Percentiles rank a stretch among this genome's conserved stretches.
These are phyloP conservation scores for Malaclemys terrapin DNA, from an alignment of 2,113 vertebrate species.

Conservation along the genomic window DNA sequence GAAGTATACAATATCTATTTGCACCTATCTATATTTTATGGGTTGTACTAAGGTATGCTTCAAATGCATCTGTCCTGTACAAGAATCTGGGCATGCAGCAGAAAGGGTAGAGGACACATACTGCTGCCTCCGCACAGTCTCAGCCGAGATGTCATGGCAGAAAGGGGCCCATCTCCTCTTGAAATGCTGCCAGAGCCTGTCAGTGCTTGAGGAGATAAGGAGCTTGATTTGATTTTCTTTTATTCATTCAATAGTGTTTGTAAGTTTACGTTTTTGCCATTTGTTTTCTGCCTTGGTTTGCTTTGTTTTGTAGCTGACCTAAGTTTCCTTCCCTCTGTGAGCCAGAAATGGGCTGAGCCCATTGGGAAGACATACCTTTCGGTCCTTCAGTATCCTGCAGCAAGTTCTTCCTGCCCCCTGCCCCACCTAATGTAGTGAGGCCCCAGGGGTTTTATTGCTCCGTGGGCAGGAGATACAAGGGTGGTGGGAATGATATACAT, in stretches of 20 bases:
- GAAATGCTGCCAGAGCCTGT: accelerated
- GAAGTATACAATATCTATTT: too few relatives aligned
- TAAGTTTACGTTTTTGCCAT: too few relatives aligned
- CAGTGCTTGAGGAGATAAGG: background rate
- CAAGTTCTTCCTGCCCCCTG: background rate
- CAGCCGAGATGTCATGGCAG: too few relatives aligned
- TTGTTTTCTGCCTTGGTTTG: too few relatives aligned
- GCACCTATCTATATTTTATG: too few relatives aligned
- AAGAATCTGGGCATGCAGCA: too few relatives aligned
- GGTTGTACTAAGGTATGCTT: too few relatives aligned
- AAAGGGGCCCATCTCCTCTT: background rate
- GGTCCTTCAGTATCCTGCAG: background rate
- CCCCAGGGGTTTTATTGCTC: background rate
- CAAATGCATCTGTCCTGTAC: too few relatives aligned
- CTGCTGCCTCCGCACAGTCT: too few relatives aligned
- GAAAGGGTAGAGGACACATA: too few relatives aligned
- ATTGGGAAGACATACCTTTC: background rate
- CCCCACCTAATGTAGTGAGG: accelerated
- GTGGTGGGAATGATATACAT: background rate
- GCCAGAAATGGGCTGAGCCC: background rate
- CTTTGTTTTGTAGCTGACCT: background rate
- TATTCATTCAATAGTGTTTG: background rate
- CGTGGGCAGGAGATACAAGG: background rate
- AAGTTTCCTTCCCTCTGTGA: background rate
- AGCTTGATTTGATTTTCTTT: accelerated